Conservation (phyloP, 2,113 vertebrate genomes). For the Gracilinanus agilis region DNA sequence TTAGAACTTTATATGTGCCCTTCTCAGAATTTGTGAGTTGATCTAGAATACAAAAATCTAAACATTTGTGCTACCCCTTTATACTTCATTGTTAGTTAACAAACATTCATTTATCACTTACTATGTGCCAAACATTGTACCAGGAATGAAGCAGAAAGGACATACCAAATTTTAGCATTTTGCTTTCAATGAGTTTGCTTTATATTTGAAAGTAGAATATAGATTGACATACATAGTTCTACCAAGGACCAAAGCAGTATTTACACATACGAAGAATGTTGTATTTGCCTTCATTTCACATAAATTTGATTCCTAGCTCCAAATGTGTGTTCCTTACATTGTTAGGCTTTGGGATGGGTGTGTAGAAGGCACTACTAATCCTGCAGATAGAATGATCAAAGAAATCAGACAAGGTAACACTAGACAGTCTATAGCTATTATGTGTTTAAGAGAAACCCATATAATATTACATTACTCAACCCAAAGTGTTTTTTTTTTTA, state of each 20-base stretch:
- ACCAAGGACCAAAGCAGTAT: background rate
- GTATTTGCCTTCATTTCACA: background rate
- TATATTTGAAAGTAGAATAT: background rate
- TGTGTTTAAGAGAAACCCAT: background rate
- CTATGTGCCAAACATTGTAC: background rate
- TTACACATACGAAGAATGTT: background rate
- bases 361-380: background rate
- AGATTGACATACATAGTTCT: background rate
- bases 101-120: background rate
- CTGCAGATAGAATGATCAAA: background rate
- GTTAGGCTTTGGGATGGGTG: background rate
- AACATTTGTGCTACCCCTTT: background rate
- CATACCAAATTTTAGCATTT: background rate
- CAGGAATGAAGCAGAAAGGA: background rate
- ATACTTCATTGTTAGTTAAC: background rate
- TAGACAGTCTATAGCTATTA: background rate
- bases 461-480: background rate
- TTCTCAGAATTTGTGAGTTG: background rate
- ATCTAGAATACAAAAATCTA: background rate
- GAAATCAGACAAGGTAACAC: background rate
- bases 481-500: conserved; percentile 8
- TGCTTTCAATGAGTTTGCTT: background rate
- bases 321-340: background rate
- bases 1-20: background rate
- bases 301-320: background rate